phyloP scores from a whole-genome alignment of 2,113 vertebrate species.

The Petaurus breviceps region DNA sequence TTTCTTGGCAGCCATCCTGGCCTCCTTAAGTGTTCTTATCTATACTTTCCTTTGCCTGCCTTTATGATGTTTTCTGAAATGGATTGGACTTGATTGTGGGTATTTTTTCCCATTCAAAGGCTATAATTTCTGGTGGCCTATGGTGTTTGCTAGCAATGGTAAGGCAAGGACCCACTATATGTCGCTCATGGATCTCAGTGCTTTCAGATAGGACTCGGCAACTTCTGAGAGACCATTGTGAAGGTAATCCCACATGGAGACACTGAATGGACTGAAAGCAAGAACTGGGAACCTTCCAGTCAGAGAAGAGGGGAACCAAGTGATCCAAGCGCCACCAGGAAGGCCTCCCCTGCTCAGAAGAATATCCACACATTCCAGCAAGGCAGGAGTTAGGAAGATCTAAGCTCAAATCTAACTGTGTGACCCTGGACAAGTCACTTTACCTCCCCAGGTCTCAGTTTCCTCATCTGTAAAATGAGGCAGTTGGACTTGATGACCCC shows the following conservation, averaged over 20 bases:
- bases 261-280: background rate
- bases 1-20: slow-evolving; percentile 58
- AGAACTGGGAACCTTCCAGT: background rate
- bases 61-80: slow-evolving; percentile 54
- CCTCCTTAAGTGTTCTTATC: slow-evolving; percentile 58
- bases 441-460: background rate
- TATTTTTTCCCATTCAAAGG: slow-evolving; percentile 43
- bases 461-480: background rate
- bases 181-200: slow-evolving; percentile 30
- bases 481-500: background rate
- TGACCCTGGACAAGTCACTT: background rate
- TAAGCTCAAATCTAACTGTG: background rate
- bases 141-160: slow-evolving; percentile 34
- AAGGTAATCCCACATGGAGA: background rate
- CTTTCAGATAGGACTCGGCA: slow-evolving; percentile 1
- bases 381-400: background rate
- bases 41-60: slow-evolving; percentile 62
- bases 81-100: slow-evolving; percentile 2
- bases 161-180: slow-evolving; percentile 9
- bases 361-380: background rate
- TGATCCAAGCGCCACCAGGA: background rate
- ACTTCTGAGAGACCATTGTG: background rate
- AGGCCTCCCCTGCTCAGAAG: background rate
- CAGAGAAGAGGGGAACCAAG: background rate
- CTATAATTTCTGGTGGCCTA: slow-evolving; percentile 7